Conservation (phyloP, 2,888 invertebrate species). For the Athetis lepigone region DNA sequence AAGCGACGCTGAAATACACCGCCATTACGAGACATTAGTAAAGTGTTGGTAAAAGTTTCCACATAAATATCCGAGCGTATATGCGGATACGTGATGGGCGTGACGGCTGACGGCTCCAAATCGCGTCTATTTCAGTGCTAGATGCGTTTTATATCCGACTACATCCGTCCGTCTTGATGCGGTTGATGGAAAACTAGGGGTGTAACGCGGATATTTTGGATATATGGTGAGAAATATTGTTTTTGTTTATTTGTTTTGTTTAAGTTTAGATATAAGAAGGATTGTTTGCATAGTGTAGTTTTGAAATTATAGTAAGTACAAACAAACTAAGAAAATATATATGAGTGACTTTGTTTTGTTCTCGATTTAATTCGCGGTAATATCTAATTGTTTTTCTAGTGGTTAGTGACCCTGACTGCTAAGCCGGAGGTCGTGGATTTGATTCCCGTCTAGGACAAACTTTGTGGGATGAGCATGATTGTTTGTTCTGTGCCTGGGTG, state of each 20-base stretch:
- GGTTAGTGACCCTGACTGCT: no score
- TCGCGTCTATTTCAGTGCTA: slow-evolving; percentile 41
- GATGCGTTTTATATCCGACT: slow-evolving; percentile 61
- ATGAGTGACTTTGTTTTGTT: no score
- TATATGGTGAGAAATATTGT: neutral
- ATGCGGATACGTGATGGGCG: slow-evolving; percentile 23
- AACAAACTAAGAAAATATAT: no score
- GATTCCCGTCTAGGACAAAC: no score
- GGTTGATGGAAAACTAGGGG: slow-evolving; percentile 48
- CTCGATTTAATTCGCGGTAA: no score
- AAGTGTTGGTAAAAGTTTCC: slow-evolving; percentile 10
- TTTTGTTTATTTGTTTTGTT: neutral
- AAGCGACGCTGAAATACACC: neutral
- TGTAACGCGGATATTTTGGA: slow-evolving; percentile 23
- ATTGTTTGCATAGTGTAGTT: no score
- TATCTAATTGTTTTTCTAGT: no score
- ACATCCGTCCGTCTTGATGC: slow-evolving; percentile 55
- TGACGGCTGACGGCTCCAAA: slow-evolving; percentile 28
- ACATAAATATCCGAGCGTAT: slow-evolving; percentile 24
- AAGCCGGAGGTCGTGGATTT: no score
- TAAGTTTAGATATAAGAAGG: no score
- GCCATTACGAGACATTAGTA: slow-evolving; percentile 11
- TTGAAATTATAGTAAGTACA: no score
- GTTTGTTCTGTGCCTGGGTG: no score
- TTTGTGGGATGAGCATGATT: no score